Base-by-base conservation (phyloP, 30 jellyfish, hydroid and myxozoan species). In the Pseudorhiza aurosa region DNA sequence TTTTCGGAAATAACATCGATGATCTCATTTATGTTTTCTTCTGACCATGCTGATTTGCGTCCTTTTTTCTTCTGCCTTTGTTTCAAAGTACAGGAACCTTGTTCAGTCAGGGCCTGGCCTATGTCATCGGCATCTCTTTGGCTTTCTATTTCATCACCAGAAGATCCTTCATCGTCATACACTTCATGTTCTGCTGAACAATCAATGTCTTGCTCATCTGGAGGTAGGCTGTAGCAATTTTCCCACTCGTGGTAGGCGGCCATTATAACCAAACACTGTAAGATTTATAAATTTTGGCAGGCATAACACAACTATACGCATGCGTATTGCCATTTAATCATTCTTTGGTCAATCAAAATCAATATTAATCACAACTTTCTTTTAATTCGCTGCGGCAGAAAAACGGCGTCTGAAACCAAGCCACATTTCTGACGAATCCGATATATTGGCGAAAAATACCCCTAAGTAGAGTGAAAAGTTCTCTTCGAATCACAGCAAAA, bases 311-410 rank as follows among this genome's bases (percentile, higher is more conserved):
- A 32, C 30, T 30, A 19, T 63, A 4, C 77, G 77, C 77, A 63
- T 63, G 77, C 77, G 77, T 25, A 63, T 63, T 63, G 77, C 30
- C 26, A 1, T 58, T 58, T 58, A 58, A 36, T 63, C 55, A 63
- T 22, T 1, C 25, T 63, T 36, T 26, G 77, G 31, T 63, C 77
- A 63, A 63, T 63, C 57, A 36, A 63, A 24, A 63, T 58, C 74
- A 58, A 58, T 58, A 18, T 30, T 32, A 63, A 63, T 63, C 57
- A 63, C 57, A 63, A 63, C 77, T 30, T 63, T 27, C 77, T 21
- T 63, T 63, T 26, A 63, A 29, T 63, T 63, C 57, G 77, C 77
- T 63, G 77, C 77, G 57, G 77, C 77, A 63, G 46, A 58, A 58
- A n/a, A n/a, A n/a, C n/a, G n/a, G n/a, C n/a, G n/a, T n/a, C n/a